phyloP scores from a whole-genome alignment of 2,888 invertebrate species.

The Carabus problematicus region DNA sequence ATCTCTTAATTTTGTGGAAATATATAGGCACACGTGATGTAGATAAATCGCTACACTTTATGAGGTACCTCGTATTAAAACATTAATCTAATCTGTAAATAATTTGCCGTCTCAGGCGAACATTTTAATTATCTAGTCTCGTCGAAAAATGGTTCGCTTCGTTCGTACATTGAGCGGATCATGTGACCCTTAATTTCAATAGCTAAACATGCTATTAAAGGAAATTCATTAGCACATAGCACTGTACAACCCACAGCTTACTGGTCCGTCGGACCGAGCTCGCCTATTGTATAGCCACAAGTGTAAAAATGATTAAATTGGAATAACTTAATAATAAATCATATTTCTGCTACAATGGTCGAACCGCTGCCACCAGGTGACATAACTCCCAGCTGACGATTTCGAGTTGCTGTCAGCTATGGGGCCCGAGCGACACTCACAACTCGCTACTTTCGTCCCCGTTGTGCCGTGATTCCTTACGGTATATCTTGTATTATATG shows the following conservation, averaged over 20 bases:
- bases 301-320: slow-evolving; percentile 33
- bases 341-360: slow-evolving; percentile 31
- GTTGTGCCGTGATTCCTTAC: too few relatives aligned
- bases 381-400: slow-evolving; percentile 34
- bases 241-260: too few relatives aligned
- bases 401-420: slow-evolving; percentile 18
- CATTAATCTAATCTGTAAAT: slow-evolving; percentile 38
- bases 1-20: slow-evolving; percentile 21
- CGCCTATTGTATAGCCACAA: slow-evolving; percentile 21
- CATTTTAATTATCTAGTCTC: slow-evolving; percentile 30
- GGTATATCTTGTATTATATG: slow-evolving; percentile 7
- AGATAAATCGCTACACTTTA: background rate
- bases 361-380: slow-evolving; percentile 19
- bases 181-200: slow-evolving; percentile 22
- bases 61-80: slow-evolving; percentile 22
- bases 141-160: slow-evolving; percentile 18
- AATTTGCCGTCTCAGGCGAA: slow-evolving; percentile 35
- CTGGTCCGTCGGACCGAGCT: background rate
- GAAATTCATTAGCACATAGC: too few relatives aligned
- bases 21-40: slow-evolving; percentile 5
- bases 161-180: slow-evolving; percentile 15
- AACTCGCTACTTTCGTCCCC: background rate
- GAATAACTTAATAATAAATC: slow-evolving; percentile 37
- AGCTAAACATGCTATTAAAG: slow-evolving; percentile 29
- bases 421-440: slow-evolving; percentile 9